Evolutionary conservation across 2,888 invertebrate species (phyloP), one percentile per base, ranked within the genome.

Genomic region (Drosophila engyochracea): DNA sequence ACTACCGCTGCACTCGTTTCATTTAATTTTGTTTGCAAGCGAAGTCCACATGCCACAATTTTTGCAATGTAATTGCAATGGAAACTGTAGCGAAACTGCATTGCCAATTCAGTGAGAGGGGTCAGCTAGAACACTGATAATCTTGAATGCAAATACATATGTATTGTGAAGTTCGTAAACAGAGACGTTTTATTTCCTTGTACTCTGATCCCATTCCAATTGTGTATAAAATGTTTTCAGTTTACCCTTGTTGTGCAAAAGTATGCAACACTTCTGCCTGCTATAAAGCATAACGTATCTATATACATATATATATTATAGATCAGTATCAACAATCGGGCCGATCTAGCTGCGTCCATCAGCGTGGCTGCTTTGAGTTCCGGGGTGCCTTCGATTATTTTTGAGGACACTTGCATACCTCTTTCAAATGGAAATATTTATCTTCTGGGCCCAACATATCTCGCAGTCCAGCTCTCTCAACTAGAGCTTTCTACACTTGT

Each of bases 21-120:
- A 76, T 81, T 89, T 73, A 67, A 81, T 72, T 74, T 81, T 77
- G 74, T 71, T 71, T 72, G 65, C 63, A 41, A 41, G 47, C 47
- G 41, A 41, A 37, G 31, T 35, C 57, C 60, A 52, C 51, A 35
- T 51, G 35, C 79, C 68, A 61, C 60, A 64, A 53, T 67, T 64
- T 68, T 68, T 65, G 25, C 66, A 80, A 62, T 55, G 41, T 59
- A 37, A 70, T 67, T 60, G 28, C 70, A 58, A 19, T 60, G 55
- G 30, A 59, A 59, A 55, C 41, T 64, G 31, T 49, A 53, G 52
- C 33, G 31, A 25, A 47, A 25, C 37, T 63, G 54, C 28, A 62
- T 71, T 66, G 57, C 53, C 16, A 65, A 59, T 65, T 53, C 71
- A 57, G 28, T 41, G 60, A 57, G 55, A 44, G 35, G 57, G 39